Conservation (phyloP, 1,140 invertebrate genomes). For the Drosophila sulfurigaster region DNA sequence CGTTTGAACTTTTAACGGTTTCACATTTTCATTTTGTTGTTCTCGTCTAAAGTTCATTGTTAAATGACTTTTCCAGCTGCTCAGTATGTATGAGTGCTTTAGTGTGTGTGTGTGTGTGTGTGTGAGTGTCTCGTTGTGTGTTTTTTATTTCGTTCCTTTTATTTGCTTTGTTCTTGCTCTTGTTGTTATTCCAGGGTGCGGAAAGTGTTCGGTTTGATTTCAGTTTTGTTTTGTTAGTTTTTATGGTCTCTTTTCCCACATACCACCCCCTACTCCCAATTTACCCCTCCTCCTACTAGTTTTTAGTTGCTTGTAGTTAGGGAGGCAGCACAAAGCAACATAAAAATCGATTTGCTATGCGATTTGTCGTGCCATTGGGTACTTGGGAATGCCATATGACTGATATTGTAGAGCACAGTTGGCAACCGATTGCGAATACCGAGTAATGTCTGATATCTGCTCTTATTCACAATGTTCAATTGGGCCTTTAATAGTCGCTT, state of each 20-base stretch:
- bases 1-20: constrained; percentile 74
- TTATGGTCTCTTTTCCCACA: constrained; percentile 8
- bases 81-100: neutral
- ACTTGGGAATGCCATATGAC: constrained; percentile 1
- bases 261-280: neutral
- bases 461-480: constrained; percentile 2
- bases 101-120: neutral
- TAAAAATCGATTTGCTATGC: constrained; percentile 54
- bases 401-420: neutral
- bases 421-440: neutral
- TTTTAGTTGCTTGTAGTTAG: constrained; percentile 14
- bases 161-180: constrained; percentile 28
- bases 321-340: constrained; percentile 51
- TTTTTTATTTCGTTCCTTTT: constrained; percentile 10
- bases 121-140: constrained; percentile 11
- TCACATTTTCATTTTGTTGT: constrained; percentile 59
- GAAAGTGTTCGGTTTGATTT: constrained; percentile 40
- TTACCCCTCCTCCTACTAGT: no score
- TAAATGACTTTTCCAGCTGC: constrained; percentile 47
- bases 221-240: constrained; percentile 35
- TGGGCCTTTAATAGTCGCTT: constrained; percentile 5
- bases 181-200: constrained; percentile 22
- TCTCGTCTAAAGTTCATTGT: constrained; percentile 65
- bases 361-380: constrained; percentile 14
- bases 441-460: neutral